phyloP scores from a whole-genome alignment of 37 sponge, comb jelly and placozoan genomes.

The Theonella swinhoei region DNA sequence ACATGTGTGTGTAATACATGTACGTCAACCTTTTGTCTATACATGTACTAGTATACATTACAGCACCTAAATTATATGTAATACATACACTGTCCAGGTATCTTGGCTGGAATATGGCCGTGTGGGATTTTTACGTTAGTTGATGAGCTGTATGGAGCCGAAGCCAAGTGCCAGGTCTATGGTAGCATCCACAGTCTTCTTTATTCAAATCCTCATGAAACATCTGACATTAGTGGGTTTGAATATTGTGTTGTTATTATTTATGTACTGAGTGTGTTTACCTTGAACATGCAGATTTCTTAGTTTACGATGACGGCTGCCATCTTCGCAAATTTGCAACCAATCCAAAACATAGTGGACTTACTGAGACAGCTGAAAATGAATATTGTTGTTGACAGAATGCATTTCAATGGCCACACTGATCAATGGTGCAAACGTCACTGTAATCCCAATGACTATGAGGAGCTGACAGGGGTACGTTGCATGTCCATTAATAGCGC shows the following conservation, averaged over 20 bases:
- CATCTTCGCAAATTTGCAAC: constrained; percentile 39
- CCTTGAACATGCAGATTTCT: neutral
- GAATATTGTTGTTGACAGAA: constrained; percentile 43
- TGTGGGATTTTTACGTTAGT: constrained; percentile 24
- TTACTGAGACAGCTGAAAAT: constrained; percentile 4
- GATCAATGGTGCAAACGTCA: constrained; percentile 42
- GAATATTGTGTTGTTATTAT: neutral
- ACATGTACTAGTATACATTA: neutral
- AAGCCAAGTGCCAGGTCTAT: constrained; percentile 34
- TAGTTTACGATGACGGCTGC: constrained; percentile 52
- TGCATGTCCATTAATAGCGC: no score
- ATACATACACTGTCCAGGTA: constrained; percentile 7
- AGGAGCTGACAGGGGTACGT: constrained; percentile 13
- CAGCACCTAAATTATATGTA: no score
- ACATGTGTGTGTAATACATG: no score
- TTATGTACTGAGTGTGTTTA: neutral
- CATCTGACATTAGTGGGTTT: constrained; percentile 13
- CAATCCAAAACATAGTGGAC: neutral
- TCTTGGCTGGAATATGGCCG: constrained; percentile 37
- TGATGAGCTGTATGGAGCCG: constrained; percentile 13
- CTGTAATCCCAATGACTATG: constrained; percentile 29
- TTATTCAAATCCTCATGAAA: neutral
- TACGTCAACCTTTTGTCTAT: no score
- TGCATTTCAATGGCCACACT: no score
- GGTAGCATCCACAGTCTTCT: constrained; percentile 4